These are phyloP conservation scores for Eulemur albifrons DNA, from an alignment of 2,797 vertebrate genomes.

Conservation along the genomic window DNA sequence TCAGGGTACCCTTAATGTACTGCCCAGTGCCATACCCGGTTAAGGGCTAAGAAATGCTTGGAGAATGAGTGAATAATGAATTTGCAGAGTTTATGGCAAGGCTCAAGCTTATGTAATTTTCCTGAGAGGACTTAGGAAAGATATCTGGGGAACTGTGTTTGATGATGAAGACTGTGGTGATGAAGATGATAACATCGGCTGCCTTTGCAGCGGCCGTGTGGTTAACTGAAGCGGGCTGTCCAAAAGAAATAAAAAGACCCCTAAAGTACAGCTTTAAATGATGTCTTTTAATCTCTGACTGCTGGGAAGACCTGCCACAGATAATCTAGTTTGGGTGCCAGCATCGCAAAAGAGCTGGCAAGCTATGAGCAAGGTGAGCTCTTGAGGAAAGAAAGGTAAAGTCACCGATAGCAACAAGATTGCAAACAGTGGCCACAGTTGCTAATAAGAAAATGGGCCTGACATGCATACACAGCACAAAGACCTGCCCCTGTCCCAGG, in stretches of 20 bases:
- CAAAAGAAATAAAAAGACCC: background rate
- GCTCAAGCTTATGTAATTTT: background rate
- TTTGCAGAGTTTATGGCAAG: background rate
- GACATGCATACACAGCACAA: fast-evolving
- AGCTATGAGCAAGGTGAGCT: background rate
- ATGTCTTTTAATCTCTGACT: background rate
- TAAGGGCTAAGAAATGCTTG: background rate
- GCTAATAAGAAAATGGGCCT: background rate
- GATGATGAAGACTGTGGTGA: background rate
- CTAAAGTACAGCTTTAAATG: background rate
- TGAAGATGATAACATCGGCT: background rate
- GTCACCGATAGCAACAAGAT: background rate
- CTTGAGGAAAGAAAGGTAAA: background rate
- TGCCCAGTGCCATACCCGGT: fast-evolving
- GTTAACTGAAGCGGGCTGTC: background rate
- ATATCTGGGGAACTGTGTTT: background rate
- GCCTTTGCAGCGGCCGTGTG: background rate
- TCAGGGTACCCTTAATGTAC: too few species aligned
- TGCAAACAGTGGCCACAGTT: background rate
- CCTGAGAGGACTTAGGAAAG: background rate
- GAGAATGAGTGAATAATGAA: background rate
- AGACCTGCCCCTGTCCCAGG: background rate
- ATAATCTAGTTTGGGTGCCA: background rate
- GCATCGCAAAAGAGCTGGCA: background rate
- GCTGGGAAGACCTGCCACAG: background rate